Conservation (phyloP, 2,797 vertebrate species). For the Leptodactylus fallax region DNA sequence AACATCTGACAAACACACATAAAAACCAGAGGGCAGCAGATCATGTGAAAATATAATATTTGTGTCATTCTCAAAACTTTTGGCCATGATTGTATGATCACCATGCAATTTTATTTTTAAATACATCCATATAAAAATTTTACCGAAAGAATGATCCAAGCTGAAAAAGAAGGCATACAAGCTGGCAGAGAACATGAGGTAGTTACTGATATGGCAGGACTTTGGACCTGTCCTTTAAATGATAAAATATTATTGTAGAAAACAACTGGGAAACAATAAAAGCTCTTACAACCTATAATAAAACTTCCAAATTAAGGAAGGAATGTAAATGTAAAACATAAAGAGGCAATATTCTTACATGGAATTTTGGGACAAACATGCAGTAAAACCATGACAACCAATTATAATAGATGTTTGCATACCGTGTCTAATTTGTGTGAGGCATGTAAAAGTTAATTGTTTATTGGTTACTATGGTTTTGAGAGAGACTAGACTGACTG, state of each 20-base stretch:
- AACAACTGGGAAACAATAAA: constrained; percentile 36
- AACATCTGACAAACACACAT: no score
- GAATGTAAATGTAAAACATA: constrained; percentile 12
- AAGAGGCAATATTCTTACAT: not conserved
- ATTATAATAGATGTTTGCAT: not conserved
- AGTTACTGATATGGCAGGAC: constrained; percentile 26
- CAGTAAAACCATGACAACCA: constrained; percentile 20
- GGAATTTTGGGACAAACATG: not conserved
- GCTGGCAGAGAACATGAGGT: constrained; percentile 30
- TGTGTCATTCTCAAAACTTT: no score
- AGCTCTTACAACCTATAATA: constrained; percentile 7
- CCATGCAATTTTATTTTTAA: not conserved
- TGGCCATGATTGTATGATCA: no score
- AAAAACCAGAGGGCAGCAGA: no score
- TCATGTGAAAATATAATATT: no score
- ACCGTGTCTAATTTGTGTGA: not conserved
- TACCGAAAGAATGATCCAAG: not conserved
- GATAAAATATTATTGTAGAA: constrained; percentile 34
- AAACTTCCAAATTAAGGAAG: constrained; percentile 1
- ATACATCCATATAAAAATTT: constrained; percentile 3
- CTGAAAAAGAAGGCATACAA: constrained; percentile 27
- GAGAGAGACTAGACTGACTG: not conserved
- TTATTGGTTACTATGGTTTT: constrained; percentile 20
- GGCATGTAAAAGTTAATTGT: not conserved
- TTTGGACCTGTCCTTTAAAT: constrained; percentile 43